A percentile compares a stretch with the other conserved stretches of the same genome.
These are phyloP conservation scores for Caenorhabditis macrosperma DNA, from an alignment of 2,888 invertebrate genomes.

Conservation along the genomic window DNA sequence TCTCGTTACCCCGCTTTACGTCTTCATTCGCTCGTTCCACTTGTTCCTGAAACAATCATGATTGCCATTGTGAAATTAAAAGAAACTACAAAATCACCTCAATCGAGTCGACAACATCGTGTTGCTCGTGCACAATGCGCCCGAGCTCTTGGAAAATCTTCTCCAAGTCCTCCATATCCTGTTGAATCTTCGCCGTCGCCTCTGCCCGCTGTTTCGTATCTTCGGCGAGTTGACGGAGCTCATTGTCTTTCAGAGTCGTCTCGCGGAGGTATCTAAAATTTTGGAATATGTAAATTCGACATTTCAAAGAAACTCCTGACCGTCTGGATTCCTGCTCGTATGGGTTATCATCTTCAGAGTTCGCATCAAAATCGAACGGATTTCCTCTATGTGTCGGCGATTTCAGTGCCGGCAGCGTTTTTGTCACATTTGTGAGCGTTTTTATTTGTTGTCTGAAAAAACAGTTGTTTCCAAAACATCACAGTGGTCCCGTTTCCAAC, in stretches of 20 bases:
- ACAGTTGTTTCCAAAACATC: not conserved
- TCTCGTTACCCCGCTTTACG: conserved; percentile 73
- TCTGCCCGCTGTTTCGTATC: conserved; percentile 63
- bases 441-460: conserved; percentile 66
- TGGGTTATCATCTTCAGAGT: conserved; percentile 56
- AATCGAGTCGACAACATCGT: conserved; percentile 77
- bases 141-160: conserved; percentile 74
- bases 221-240: conserved; percentile 51
- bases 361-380: conserved; percentile 38
- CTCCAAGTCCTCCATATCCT: conserved; percentile 76
- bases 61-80: not conserved
- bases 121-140: conserved; percentile 76
- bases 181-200: conserved; percentile 57
- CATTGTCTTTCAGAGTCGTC: conserved; percentile 36
- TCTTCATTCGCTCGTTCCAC: conserved; percentile 73
- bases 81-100: conserved; percentile 39
- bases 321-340: conserved; percentile 62
- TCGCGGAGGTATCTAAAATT: conserved; percentile 52
- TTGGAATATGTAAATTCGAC: not conserved
- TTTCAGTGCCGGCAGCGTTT: conserved; percentile 30
- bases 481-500: conserved; percentile 18
- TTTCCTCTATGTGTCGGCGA: not conserved
- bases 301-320: conserved; percentile 13
- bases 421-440: conserved; percentile 58
- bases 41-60: conserved; percentile 75